These are phyloP conservation scores for Corvus moneduloides DNA, from an alignment of 2,113 vertebrate species.

Conservation along the genomic window DNA sequence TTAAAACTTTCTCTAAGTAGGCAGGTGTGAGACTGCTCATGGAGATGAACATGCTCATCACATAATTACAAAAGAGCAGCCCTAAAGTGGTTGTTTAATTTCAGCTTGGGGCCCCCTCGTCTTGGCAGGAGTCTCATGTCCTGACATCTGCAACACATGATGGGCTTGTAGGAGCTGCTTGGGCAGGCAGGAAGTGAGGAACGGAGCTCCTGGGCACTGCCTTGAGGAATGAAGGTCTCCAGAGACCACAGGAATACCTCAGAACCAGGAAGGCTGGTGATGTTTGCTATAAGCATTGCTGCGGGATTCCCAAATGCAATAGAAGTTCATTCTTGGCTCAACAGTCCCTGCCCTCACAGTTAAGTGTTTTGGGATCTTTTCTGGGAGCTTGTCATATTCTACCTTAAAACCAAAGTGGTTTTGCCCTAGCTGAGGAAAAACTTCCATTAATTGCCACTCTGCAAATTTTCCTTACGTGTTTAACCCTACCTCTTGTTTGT, in stretches of 20 bases:
- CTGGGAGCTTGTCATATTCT: background rate
- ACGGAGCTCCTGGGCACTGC: background rate
- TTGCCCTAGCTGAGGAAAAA: background rate
- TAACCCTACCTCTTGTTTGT: background rate
- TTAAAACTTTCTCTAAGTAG: background rate
- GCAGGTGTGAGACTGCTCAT: background rate
- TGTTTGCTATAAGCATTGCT: background rate
- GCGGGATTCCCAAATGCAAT: background rate
- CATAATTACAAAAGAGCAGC: background rate
- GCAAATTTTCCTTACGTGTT: background rate
- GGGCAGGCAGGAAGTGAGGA: background rate
- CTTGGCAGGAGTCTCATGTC: background rate
- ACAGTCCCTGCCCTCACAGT: background rate
- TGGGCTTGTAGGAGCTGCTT: background rate
- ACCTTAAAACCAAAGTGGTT: background rate
- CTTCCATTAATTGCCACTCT: background rate
- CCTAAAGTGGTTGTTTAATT: background rate
- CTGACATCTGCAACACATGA: background rate
- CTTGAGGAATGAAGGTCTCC: background rate
- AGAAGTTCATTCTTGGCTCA: background rate
- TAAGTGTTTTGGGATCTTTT: background rate
- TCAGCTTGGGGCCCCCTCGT: fast-evolving
- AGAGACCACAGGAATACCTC: background rate
- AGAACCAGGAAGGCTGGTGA: background rate
- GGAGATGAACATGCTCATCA: background rate